These are phyloP conservation scores for Ectemnius continuus DNA, from an alignment of 2,888 invertebrate genomes.

Conservation along the genomic window DNA sequence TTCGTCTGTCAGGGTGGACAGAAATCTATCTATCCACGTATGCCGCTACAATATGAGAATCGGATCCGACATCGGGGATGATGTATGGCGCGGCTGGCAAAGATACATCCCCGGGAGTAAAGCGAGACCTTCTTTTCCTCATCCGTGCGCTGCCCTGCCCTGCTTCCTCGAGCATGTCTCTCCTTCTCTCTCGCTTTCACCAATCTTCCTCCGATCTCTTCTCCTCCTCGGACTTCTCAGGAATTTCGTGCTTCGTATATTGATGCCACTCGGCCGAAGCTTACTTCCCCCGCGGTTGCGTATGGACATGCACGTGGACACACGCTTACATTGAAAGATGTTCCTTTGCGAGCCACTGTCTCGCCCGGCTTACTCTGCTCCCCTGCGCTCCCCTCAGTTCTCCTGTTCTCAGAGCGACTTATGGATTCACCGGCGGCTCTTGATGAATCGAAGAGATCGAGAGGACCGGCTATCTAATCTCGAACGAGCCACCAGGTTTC, in stretches of 20 bases:
- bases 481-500: conserved; percentile 15
- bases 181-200: conserved; percentile 19
- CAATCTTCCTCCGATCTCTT: conserved; percentile 25
- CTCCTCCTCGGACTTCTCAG: conserved; percentile 30
- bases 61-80: conserved; percentile 75
- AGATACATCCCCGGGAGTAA: conserved; percentile 69
- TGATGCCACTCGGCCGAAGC: conserved; percentile 69
- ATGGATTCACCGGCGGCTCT: conserved; percentile 23
- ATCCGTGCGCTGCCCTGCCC: conserved; percentile 4
- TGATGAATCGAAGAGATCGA: conserved; percentile 53
- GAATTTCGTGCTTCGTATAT: conserved; percentile 76
- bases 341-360: conserved; percentile 24
- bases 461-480: conserved; percentile 24
- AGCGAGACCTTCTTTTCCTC: conserved; percentile 63
- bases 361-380: conserved; percentile 37
- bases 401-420: conserved; percentile 28
- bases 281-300: conserved; percentile 43
- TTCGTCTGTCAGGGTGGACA: conserved; percentile 48
- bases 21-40: conserved; percentile 62
- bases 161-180: background rate
- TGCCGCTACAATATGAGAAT: conserved; percentile 72
- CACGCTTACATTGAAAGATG: conserved; percentile 38
- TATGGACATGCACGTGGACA: conserved; percentile 38
- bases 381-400: conserved; percentile 24
- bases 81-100: conserved; percentile 71